Evolutionary conservation across 2,113 vertebrate species (phyloP).

Genomic region (Xenopus laevis): DNA sequence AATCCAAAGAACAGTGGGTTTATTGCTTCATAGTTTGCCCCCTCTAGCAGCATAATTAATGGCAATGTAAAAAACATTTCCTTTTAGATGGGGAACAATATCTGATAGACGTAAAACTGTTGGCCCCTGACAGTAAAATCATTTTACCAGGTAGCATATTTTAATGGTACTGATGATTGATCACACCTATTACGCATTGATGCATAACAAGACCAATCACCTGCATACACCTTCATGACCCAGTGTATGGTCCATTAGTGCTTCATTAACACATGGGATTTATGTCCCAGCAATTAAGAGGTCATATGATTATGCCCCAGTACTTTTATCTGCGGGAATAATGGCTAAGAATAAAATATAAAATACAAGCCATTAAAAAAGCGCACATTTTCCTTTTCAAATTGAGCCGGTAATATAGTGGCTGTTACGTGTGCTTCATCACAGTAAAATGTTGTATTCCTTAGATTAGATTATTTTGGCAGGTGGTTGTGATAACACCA

Average conservation of each 20-base stretch:
- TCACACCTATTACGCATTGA: constrained; percentile 21
- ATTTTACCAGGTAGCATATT: constrained; percentile 47
- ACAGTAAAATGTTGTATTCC: background rate
- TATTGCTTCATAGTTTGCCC: constrained; percentile 32
- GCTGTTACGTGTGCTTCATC: constrained; percentile 15
- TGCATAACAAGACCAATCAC: constrained; percentile 41
- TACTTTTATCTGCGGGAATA: constrained; percentile 26
- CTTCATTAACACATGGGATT: constrained; percentile 41
- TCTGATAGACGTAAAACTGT: constrained; percentile 29
- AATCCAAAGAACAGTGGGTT: constrained; percentile 24
- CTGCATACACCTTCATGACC: constrained; percentile 31
- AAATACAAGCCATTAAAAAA: constrained; percentile 20
- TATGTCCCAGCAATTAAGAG: constrained; percentile 43
- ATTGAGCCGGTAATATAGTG: constrained; percentile 9
- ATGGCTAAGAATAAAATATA: constrained; percentile 20
- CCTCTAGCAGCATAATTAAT: constrained; percentile 36
- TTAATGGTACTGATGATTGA: constrained; percentile 40
- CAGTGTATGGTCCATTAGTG: constrained; percentile 43
- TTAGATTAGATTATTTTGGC: constrained; percentile 3
- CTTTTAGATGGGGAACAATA: constrained; percentile 31
- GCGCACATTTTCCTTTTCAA: constrained; percentile 11
- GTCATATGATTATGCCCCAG: constrained; percentile 29
- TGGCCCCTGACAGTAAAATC: constrained; percentile 43
- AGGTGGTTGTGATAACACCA: background rate
- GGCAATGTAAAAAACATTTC: constrained; percentile 33